These are phyloP conservation scores for Cercocebus atys DNA, from an alignment of 2,113 vertebrate genomes.

Conservation along the genomic window DNA sequence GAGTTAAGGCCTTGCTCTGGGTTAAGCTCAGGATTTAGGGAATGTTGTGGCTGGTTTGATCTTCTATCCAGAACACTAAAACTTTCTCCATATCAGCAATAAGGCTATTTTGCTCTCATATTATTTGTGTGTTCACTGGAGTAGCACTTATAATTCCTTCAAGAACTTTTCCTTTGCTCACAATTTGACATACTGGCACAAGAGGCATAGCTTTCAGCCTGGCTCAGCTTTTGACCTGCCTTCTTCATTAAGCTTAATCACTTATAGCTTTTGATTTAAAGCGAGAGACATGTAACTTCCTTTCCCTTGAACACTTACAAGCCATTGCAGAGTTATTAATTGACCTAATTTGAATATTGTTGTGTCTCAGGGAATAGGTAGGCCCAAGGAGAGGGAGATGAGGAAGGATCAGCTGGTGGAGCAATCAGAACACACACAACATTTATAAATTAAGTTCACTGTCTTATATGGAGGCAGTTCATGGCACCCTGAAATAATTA, in stretches of 20 bases:
- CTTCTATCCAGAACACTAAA: neutral
- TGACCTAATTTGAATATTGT: neutral
- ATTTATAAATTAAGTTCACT: neutral
- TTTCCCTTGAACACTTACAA: neutral
- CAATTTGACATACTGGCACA: neutral
- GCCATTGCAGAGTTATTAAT: neutral
- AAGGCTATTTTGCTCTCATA: neutral
- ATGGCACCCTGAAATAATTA: neutral
- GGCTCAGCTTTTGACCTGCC: neutral
- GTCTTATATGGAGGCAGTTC: neutral
- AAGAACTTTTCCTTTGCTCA: neutral
- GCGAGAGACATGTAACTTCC: neutral
- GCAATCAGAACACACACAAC: neutral
- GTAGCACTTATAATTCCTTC: neutral
- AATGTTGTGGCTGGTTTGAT: neutral
- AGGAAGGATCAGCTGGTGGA: neutral
- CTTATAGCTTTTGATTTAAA: neutral
- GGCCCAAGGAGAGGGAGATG: neutral
- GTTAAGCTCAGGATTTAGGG: neutral
- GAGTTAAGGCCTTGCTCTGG: neutral
- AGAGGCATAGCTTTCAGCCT: neutral
- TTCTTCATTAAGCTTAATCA: neutral
- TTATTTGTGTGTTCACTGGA: neutral
- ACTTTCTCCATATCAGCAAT: neutral
- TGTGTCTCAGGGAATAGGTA: neutral